Evolutionary conservation across 2,888 invertebrate species (phyloP).

Genomic region (Ophraella communa): DNA sequence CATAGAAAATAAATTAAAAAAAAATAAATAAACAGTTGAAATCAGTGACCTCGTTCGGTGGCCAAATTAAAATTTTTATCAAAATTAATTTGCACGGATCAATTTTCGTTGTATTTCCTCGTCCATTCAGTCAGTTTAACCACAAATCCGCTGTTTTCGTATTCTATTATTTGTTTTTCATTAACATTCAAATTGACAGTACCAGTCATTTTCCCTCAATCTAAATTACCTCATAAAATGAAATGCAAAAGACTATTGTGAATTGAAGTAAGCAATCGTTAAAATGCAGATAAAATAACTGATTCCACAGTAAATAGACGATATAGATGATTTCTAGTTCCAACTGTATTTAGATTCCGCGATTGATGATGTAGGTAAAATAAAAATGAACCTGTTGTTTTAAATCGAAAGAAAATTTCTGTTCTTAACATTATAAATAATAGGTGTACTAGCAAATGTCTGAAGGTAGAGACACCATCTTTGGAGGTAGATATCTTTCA

Average conservation of each 20-base stretch:
- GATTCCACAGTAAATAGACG: not conserved
- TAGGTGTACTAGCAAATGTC: no score
- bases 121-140: conserved; percentile 22
- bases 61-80: conserved; percentile 8
- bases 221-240: not conserved
- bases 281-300: not conserved
- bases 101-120: conserved; percentile 16
- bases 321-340: not conserved
- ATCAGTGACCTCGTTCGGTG: not conserved
- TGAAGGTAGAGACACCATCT: no score
- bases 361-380: not conserved
- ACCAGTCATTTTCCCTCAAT: conserved; percentile 3
- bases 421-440: no score
- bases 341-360: not conserved
- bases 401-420: not conserved
- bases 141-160: conserved; percentile 20
- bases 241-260: not conserved
- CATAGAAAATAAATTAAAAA: not conserved
- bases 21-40: conserved; percentile 1
- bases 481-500: no score
- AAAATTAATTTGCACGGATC: conserved; percentile 20
- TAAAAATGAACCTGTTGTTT: not conserved
- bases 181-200: conserved; percentile 12
- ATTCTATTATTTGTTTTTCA: conserved; percentile 19
- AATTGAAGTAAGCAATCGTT: not conserved